Conservation (phyloP, 2,797 vertebrate species). For the Fistularia commersonii region DNA sequence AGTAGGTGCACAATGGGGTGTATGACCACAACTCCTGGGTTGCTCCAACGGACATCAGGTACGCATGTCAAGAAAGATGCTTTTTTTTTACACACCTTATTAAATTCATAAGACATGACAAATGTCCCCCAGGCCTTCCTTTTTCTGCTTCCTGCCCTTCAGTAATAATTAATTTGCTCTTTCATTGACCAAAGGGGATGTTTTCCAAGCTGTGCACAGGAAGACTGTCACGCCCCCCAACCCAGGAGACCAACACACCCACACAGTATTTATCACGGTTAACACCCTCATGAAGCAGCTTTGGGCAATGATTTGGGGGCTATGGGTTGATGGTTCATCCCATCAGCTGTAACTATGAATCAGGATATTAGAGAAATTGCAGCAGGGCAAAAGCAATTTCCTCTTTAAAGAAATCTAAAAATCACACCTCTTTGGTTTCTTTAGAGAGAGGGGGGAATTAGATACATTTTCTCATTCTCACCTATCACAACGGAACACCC, state of each 20-base stretch:
- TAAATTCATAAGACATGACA: slow-evolving; percentile 66
- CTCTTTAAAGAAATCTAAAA: slow-evolving; percentile 59
- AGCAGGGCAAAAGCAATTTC: slow-evolving; percentile 75
- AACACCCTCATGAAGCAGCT: slow-evolving; percentile 48
- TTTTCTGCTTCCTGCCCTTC: slow-evolving; percentile 52
- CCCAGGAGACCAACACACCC: slow-evolving; percentile 34
- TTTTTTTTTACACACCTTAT: slow-evolving; percentile 38
- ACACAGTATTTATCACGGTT: slow-evolving; percentile 65
- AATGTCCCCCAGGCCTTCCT: slow-evolving; percentile 52
- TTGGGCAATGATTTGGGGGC: slow-evolving; percentile 36
- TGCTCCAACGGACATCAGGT: slow-evolving; percentile 16
- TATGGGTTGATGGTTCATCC: slow-evolving; percentile 44
- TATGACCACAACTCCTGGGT: slow-evolving; percentile 1
- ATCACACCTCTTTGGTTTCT: slow-evolving; percentile 49
- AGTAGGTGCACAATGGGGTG: slow-evolving; percentile 37
- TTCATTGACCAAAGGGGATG: slow-evolving; percentile 40
- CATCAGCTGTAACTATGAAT: slow-evolving; percentile 51
- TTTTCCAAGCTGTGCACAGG: slow-evolving; percentile 34
- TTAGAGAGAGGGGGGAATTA: slow-evolving; percentile 12
- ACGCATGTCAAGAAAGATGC: not conserved
- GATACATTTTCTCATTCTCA: slow-evolving; percentile 33
- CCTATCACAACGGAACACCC: slow-evolving; percentile 35
- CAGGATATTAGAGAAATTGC: slow-evolving; percentile 77
- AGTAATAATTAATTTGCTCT: slow-evolving; percentile 70
- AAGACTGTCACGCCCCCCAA: slow-evolving; percentile 17